Base-by-base conservation (phyloP, 2,888 invertebrate species). In the Erebia aethiops region DNA sequence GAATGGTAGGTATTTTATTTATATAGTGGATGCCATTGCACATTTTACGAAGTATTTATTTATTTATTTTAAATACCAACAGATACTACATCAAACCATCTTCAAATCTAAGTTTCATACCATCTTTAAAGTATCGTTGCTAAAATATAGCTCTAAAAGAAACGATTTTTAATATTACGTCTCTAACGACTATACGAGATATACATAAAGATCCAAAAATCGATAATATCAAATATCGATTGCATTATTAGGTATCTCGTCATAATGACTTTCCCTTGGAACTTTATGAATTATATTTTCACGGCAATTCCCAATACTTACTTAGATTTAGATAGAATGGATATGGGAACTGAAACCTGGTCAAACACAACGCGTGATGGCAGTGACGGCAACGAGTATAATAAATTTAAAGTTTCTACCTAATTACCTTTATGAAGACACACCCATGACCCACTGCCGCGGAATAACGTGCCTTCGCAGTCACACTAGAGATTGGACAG, bases 181-280 rank as follows among this genome's bases (percentile, higher is more conserved):
- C 66, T 67, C 41, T 62, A 66, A 65, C 49, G 18, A 54, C 16
- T 54, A 18, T 10, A 10, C 18, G 54, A 18, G 14, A 46, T 13
- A 51, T 46, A 64, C 43, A 51, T 35, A 35, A 49, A 57, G 56
- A 57, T 26, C 21, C 14, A 57, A 54, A 26, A 57, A 71, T 67
- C 56, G 61, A 62, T 67, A 64, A 52, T 41, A 41, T 67, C 54
- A 60, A 70, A 46, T 67, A 72, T 70, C 60, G 70, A 68, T 68
- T 71, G 66, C 67, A 18, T 26, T 16, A 70, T 62, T 66, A 13
- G 13, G 46, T 11, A 66, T 66, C 10, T 56, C 21, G 71, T 66
- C 71, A 68, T 61, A 67, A 70, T 61, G 46, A 71, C 73, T 73
- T 73, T 73, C 73, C 43, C 73, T 70, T 57, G 51, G 18, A 41